Conservation (phyloP, 2,113 vertebrate genomes). For the Trematocara marginatum region DNA sequence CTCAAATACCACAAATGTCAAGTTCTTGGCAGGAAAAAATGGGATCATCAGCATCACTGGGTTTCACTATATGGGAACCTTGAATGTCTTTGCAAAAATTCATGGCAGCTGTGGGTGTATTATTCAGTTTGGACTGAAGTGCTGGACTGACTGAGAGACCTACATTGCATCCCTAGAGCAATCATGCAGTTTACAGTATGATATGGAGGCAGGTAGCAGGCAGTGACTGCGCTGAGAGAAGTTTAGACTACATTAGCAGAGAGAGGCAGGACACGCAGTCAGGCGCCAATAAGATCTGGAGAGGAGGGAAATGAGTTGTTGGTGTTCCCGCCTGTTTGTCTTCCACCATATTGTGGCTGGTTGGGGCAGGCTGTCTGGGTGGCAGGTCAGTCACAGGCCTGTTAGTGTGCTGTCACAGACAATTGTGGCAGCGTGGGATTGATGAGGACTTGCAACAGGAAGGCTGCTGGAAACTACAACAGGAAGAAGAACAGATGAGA, state of each 20-base stretch:
- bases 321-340: conserved; percentile 61
- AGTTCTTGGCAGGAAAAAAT: neutral
- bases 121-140: neutral
- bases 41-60: neutral
- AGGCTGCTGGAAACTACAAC: conserved; percentile 47
- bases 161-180: neutral
- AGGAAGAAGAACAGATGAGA: conserved; percentile 21
- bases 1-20: neutral
- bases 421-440: conserved; percentile 70
- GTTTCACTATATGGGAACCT: neutral
- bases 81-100: neutral
- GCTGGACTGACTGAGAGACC: neutral
- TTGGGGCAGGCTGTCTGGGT: conserved; percentile 33
- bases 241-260: neutral
- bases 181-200: neutral
- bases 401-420: conserved; percentile 57
- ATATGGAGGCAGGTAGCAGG: neutral
- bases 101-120: neutral
- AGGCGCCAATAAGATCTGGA: conserved; percentile 19
- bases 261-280: neutral
- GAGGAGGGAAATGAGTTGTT: conserved; percentile 42
- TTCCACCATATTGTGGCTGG: conserved; percentile 28
- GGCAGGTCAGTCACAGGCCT: conserved; percentile 44
- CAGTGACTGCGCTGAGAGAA: neutral
- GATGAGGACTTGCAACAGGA: conserved; percentile 71